Base-by-base conservation (phyloP, 37 sponge, comb jelly and placozoan species). In the Oopsacas minuta region DNA sequence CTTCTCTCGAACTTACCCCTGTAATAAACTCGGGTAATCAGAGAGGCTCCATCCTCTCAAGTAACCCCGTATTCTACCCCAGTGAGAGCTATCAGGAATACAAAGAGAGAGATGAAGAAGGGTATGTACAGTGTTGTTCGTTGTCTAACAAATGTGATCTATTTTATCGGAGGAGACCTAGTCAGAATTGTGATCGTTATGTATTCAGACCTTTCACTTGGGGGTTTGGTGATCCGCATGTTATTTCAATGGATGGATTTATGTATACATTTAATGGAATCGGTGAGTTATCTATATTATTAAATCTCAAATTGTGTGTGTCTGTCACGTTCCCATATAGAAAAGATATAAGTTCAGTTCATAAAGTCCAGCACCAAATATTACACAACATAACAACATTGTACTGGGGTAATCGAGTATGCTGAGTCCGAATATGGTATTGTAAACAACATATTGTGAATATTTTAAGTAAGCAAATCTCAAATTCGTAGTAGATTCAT, bases 211-310 rank as follows among this genome's bases (percentile, higher is more conserved):
- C 75, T 23, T 1, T 39, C 88, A 91, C 82, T 3, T 93, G 89
- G 89, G 82, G 38, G 1, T 90, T 52, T 53, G 93, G 93, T 0
- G 93, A 93, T 39, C 93, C 93, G 35, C 93, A 93, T 82, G 36
- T 93, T 12, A 88, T 52, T 7, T 90, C 93, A 12, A 52, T 90
- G 39, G 93, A 93, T 82, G 87, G 83, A 23, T 1, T 37, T 0
- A 34, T 0, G 38, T 93, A 93, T 37, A 93, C 93, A 10, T 93
- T 93, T 86, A 93, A 93, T 87, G 93, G 93, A 0, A 32, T 81
- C 37, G 93, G 93, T 25, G 90, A 87, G 52, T 93, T 83, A 36
- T 8, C 39, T 87, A 0, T 37, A 90, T 15, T 23, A 37, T 25
- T 25, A n/a, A n/a, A n/a, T n/a, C n/a, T n/a, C n/a, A n/a, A n/a